phyloP scores from a whole-genome alignment of 2,113 vertebrate species.

The Pleuronectes platessa region DNA sequence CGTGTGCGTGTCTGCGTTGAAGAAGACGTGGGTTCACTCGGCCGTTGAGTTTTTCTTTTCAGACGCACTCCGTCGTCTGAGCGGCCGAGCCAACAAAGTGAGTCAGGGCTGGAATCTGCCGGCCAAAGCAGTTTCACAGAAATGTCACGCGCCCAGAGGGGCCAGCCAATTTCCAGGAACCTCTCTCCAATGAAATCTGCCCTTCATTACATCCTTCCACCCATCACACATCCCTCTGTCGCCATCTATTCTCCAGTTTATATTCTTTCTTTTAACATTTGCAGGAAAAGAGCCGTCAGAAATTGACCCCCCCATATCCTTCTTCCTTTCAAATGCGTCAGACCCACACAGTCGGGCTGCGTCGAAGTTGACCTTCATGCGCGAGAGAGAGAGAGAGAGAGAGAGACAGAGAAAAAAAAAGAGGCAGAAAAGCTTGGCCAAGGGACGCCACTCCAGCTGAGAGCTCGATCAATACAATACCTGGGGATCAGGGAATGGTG shows the following conservation, averaged over 20 bases:
- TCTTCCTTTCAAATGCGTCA: constrained; percentile 30
- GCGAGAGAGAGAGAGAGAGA: constrained; percentile 29
- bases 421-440: neutral
- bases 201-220: constrained; percentile 55
- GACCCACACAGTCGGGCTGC: constrained; percentile 39
- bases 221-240: neutral
- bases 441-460: constrained; percentile 64
- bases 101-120: constrained; percentile 53
- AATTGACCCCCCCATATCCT: constrained; percentile 36
- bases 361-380: constrained; percentile 68
- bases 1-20: neutral
- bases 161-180: constrained; percentile 56
- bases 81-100: constrained; percentile 46
- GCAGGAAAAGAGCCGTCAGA: constrained; percentile 38
- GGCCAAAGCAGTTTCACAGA: constrained; percentile 63
- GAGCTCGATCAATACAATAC: constrained; percentile 68
- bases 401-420: neutral
- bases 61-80: constrained; percentile 10
- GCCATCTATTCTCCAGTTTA: constrained; percentile 11
- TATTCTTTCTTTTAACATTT: constrained; percentile 46
- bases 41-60: constrained; percentile 12
- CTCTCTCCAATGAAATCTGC: constrained; percentile 55
- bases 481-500: constrained; percentile 48
- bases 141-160: constrained; percentile 65
- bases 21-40: constrained; percentile 9